Evolutionary conservation across 2,797 vertebrate species (phyloP).

Genomic region (Ceryle rudis): DNA sequence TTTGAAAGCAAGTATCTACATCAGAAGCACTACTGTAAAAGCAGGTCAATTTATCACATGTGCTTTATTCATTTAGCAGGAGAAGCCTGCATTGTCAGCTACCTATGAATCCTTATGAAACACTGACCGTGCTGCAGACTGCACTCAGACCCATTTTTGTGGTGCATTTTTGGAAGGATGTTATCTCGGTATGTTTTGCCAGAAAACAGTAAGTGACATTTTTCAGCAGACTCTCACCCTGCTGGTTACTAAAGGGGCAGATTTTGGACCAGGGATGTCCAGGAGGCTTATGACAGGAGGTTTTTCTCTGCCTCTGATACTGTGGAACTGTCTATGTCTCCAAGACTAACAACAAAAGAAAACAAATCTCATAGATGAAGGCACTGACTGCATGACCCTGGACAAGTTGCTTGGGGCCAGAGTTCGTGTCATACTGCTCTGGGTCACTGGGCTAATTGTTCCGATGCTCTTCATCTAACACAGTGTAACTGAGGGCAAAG

Average conservation of each 20-base stretch:
- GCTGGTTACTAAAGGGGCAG: background rate
- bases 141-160: background rate
- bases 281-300: background rate
- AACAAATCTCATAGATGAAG: conserved; percentile 14
- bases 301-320: background rate
- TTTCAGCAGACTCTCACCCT: background rate
- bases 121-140: background rate
- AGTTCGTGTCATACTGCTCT: conserved; percentile 23
- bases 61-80: background rate
- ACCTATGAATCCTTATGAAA: background rate
- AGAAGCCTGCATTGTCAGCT: background rate
- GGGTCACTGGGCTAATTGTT: conserved; percentile 34
- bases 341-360: background rate
- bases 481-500: background rate
- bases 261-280: background rate
- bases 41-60: background rate
- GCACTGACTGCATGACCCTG: conserved; percentile 10
- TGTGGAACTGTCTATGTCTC: background rate
- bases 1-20: background rate
- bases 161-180: background rate
- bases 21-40: background rate
- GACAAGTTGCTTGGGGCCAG: conserved; percentile 9
- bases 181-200: background rate
- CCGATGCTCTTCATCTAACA: background rate
- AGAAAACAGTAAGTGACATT: background rate